Conservation (phyloP, 2,888 invertebrate species). For the Sisyra terminalis region DNA sequence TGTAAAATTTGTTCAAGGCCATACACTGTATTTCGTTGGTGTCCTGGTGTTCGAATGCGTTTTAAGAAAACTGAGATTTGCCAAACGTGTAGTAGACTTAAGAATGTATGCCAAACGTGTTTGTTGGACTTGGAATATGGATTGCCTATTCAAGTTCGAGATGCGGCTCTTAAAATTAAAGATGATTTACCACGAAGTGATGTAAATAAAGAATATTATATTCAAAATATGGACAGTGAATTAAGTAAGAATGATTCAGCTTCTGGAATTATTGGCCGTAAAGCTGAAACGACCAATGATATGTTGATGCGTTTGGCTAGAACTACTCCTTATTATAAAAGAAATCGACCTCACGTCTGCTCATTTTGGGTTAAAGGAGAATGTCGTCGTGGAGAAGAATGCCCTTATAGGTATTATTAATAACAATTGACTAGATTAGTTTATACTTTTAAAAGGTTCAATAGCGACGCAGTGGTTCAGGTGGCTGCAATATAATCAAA, state of each 20-base stretch:
- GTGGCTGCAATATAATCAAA: too few relatives aligned
- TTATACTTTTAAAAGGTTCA: neutral
- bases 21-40: slow-evolving; percentile 93
- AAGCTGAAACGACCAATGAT: slow-evolving; percentile 64
- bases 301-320: slow-evolving; percentile 74
- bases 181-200: slow-evolving; percentile 86
- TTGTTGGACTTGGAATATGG: slow-evolving; percentile 87
- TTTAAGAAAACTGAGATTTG: slow-evolving; percentile 96
- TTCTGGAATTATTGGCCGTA: slow-evolving; percentile 45
- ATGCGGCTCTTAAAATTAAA: slow-evolving; percentile 76
- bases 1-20: slow-evolving; percentile 91
- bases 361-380: slow-evolving; percentile 99
- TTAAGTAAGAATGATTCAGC: slow-evolving; percentile 24
- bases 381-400: slow-evolving; percentile 89
- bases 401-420: slow-evolving; percentile 48
- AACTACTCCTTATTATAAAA: slow-evolving; percentile 87
- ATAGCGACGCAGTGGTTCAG: too few relatives aligned
- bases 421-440: neutral
- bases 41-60: slow-evolving; percentile 87
- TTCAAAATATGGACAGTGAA: slow-evolving; percentile 68
- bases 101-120: slow-evolving; percentile 95
- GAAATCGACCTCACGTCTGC: slow-evolving; percentile 90
- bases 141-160: slow-evolving; percentile 63
- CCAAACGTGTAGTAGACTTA: slow-evolving; percentile 85
- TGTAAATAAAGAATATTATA: slow-evolving; percentile 89